Percentiles rank a stretch among this genome's conserved stretches.
Evolutionary conservation across 2,113 vertebrate genomes (phyloP).

Genomic region (Cavia porcellus): DNA sequence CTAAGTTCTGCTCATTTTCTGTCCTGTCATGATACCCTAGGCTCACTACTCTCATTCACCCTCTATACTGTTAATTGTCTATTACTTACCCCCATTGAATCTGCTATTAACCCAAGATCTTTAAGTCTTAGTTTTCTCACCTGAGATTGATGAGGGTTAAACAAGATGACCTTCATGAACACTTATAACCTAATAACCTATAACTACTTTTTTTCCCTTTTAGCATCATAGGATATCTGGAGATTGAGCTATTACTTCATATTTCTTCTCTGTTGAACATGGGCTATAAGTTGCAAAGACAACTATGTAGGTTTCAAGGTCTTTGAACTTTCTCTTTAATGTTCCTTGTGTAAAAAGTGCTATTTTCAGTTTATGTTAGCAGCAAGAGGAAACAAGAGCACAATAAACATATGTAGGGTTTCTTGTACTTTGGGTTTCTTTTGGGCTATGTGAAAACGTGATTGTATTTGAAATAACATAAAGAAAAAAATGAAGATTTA

Average conservation of each 20-base stretch:
- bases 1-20: slow-evolving; percentile 7
- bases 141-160: not conserved
- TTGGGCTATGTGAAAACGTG: not conserved
- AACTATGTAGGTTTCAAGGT: not conserved
- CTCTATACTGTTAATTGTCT: not conserved
- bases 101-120: not conserved
- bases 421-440: slow-evolving; percentile 27
- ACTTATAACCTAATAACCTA: not conserved
- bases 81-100: not conserved
- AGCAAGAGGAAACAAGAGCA: slow-evolving; percentile 2
- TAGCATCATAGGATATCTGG: not conserved
- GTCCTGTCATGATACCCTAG: not conserved
- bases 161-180: slow-evolving; percentile 4
- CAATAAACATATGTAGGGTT: not conserved
- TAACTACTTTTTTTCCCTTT: slow-evolving; percentile 34
- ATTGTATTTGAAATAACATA: slow-evolving; percentile 11
- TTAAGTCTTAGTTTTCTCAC: slow-evolving; percentile 39
- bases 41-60: slow-evolving; percentile 15
- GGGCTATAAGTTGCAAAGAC: not conserved
- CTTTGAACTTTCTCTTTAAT: slow-evolving; percentile 7
- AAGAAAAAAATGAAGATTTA: not conserved
- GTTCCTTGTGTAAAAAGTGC: not conserved
- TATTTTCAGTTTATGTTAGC: slow-evolving; percentile 18
- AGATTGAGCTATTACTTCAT: not conserved
- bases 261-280: not conserved